These are phyloP conservation scores for Drosophila meridionalis DNA, from an alignment of 2,888 invertebrate genomes.

Conservation along the genomic window DNA sequence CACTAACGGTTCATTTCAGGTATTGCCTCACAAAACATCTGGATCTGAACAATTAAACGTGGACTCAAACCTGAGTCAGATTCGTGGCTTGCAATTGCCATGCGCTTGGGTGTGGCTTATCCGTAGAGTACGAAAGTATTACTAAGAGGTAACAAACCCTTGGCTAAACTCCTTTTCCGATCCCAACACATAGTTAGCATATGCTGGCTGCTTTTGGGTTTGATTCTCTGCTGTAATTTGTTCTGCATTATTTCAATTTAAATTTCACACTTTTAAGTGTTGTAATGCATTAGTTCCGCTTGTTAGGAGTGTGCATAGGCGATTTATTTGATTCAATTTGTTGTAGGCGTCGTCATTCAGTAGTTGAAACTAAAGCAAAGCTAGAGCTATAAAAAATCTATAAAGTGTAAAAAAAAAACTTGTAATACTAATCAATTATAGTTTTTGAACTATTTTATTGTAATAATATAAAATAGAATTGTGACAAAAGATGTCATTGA, in stretches of 20 bases:
- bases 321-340: constrained; percentile 6
- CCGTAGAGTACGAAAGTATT: no score
- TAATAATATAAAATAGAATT: no score
- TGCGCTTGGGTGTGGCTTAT: constrained; percentile 16
- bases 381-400: not conserved
- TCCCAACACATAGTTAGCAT: not conserved
- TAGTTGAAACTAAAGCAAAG: not conserved
- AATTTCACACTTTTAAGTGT: constrained; percentile 8
- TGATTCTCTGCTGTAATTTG: not conserved
- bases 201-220: constrained; percentile 6
- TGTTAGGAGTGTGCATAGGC: constrained; percentile 7
- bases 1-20: constrained; percentile 47
- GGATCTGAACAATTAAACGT: constrained; percentile 27
- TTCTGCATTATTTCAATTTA: not conserved
- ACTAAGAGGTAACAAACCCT: not conserved
- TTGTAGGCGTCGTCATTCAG: not conserved
- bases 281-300: constrained; percentile 30
- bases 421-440: no score
- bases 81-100: constrained; percentile 19
- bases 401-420: no score
- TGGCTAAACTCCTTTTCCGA: not conserved
- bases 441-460: no score
- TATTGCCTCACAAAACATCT: constrained; percentile 25
- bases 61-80: constrained; percentile 34
- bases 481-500: no score